A percentile compares a stretch with the other conserved stretches of the same genome.
phyloP scores from a whole-genome alignment of 2,888 invertebrate genomes.

The Tenthredo notha region DNA sequence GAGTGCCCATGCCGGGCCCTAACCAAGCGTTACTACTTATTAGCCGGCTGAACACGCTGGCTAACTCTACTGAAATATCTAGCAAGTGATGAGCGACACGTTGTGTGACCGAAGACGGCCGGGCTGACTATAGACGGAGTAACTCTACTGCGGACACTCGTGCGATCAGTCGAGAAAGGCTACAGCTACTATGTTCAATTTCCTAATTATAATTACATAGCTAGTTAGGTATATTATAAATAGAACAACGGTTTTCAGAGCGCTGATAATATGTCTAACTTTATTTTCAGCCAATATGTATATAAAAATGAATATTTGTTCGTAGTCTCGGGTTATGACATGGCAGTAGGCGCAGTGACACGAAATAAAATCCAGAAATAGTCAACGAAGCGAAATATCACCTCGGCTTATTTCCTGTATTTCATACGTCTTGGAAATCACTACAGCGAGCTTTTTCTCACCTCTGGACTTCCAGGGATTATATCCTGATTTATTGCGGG shows the following conservation, averaged over 20 bases:
- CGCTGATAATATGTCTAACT: neutral
- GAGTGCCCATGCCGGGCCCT: neutral
- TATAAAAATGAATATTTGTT: neutral
- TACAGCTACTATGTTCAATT: neutral
- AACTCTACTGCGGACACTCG: neutral
- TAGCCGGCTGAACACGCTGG: neutral
- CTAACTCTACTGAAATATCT: conserved; percentile 18
- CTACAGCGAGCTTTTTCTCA: neutral
- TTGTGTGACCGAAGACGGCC: neutral
- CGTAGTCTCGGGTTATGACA: neutral
- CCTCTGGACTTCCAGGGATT: neutral
- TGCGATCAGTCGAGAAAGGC: neutral
- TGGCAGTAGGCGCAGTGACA: neutral
- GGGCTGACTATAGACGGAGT: conserved; percentile 12
- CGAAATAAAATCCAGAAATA: no score
- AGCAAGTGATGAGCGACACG: neutral
- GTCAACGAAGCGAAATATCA: conserved; percentile 1
- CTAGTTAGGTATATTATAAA: neutral
- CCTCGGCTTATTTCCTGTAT: neutral
- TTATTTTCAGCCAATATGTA: neutral
- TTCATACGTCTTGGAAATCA: neutral
- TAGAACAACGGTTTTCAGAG: neutral
- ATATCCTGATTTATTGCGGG: neutral
- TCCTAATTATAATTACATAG: neutral
- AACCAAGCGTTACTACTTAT: conserved; percentile 19